These are phyloP conservation scores for Lycaena phlaeas DNA, from an alignment of 2,888 invertebrate genomes.

Conservation along the genomic window DNA sequence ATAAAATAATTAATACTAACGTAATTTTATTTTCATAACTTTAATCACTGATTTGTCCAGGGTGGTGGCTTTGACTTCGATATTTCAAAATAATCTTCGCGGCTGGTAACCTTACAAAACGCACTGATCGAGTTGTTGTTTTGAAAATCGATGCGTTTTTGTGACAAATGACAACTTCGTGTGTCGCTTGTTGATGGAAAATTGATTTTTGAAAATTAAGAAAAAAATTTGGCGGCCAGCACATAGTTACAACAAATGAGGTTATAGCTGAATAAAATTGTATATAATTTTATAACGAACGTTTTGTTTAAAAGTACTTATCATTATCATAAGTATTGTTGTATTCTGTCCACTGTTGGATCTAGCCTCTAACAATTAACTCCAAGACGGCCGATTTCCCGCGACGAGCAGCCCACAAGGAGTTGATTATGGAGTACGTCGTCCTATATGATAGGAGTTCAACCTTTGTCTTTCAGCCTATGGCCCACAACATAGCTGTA, in stretches of 20 bases:
- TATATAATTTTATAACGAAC: too few species aligned
- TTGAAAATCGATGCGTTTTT: constrained; percentile 54
- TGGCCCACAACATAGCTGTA: too few species aligned
- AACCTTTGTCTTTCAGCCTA: too few species aligned
- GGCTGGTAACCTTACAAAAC: not conserved
- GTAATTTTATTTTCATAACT: constrained; percentile 70
- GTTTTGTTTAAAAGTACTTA: too few species aligned
- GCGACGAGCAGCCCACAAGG: too few species aligned
- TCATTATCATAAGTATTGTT: too few species aligned
- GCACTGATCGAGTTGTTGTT: constrained; percentile 29
- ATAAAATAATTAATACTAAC: constrained; percentile 39
- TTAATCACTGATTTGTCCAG: constrained; percentile 66
- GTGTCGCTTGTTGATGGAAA: constrained; percentile 51
- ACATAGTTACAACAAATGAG: constrained; percentile 6
- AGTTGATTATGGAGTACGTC: too few species aligned
- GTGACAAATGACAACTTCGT: constrained; percentile 60
- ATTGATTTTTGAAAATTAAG: constrained; percentile 55
- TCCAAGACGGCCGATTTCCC: too few species aligned
- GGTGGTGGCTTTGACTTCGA: constrained; percentile 40
- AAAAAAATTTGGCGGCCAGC: constrained; percentile 25
- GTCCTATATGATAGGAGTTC: too few species aligned
- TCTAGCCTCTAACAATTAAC: too few species aligned
- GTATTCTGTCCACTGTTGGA: too few species aligned
- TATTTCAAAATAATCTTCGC: not conserved
- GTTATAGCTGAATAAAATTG: too few species aligned